These are phyloP conservation scores for Cydia amplana DNA, from an alignment of 1,140 invertebrate species.

Conservation along the genomic window DNA sequence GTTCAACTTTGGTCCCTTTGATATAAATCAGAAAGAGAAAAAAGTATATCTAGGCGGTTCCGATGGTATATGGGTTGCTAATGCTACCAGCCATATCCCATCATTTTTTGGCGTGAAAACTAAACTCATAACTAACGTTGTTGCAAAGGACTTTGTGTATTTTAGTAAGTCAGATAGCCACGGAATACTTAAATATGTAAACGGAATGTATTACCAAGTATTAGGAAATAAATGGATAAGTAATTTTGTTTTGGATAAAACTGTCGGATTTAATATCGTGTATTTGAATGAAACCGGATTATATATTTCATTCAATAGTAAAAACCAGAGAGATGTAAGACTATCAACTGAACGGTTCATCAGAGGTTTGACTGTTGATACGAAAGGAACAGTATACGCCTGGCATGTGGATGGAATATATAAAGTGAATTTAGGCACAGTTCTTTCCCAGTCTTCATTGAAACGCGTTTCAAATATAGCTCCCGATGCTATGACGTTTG, in stretches of 20 bases:
- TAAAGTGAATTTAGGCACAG: constrained; percentile 52
- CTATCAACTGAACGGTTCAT: constrained; percentile 64
- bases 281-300: constrained; percentile 49
- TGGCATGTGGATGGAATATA: constrained; percentile 72
- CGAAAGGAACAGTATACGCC: constrained; percentile 55
- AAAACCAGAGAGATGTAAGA: constrained; percentile 37
- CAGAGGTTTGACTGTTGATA: constrained; percentile 62
- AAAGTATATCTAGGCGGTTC: constrained; percentile 63
- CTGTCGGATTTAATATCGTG: constrained; percentile 49
- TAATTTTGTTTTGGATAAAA: constrained; percentile 62
- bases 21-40: constrained; percentile 60
- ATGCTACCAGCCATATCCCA: constrained; percentile 40
- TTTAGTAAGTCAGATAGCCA: constrained; percentile 54
- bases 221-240: constrained; percentile 51
- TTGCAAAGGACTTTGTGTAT: constrained; percentile 61
- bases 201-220: constrained; percentile 55
- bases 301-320: constrained; percentile 9
- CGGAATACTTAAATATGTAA: constrained; percentile 59
- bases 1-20: constrained; percentile 65
- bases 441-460: constrained; percentile 50
- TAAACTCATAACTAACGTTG: constrained; percentile 56
- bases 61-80: constrained; percentile 59
- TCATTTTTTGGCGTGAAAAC: constrained; percentile 32
- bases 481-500: constrained; percentile 64
- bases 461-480: constrained; percentile 50